These are phyloP conservation scores for Pelosia muscerda DNA, from an alignment of 2,888 invertebrate species.

Conservation along the genomic window DNA sequence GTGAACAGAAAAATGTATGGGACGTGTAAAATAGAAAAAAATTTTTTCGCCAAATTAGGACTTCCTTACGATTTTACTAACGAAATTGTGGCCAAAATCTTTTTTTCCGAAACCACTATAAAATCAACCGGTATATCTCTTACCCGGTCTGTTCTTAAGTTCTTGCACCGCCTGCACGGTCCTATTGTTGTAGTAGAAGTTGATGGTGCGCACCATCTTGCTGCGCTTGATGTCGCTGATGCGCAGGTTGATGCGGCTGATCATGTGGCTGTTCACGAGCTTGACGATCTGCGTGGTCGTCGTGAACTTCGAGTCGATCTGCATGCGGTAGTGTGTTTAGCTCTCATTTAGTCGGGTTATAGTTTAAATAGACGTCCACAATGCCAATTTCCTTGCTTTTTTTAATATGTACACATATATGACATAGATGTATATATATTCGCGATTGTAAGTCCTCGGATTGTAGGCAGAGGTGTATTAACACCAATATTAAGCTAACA, in stretches of 20 bases:
- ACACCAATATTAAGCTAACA: no score
- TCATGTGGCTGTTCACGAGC: slow-evolving; percentile 97
- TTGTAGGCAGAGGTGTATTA: no score
- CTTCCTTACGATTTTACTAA: no score
- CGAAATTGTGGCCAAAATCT: no score
- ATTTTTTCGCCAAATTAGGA: no score
- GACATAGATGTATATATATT: no score
- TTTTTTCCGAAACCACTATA: no score
- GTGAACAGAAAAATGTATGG: no score
- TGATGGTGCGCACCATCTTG: slow-evolving; percentile 98
- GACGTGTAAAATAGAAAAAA: no score
- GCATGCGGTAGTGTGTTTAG: slow-evolving; percentile 65
- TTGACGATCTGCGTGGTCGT: slow-evolving; percentile 99
- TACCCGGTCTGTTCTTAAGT: slow-evolving; percentile 96
- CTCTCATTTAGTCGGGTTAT: slow-evolving; percentile 56
- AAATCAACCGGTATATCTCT: no score
- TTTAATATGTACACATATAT: background rate
- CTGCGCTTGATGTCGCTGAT: slow-evolving; percentile 98
- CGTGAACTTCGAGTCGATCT: slow-evolving; percentile 98
- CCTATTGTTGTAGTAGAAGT: slow-evolving; percentile 98
- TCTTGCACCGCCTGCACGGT: slow-evolving; percentile 99
- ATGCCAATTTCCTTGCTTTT: background rate
- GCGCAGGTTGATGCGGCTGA: slow-evolving; percentile 96
- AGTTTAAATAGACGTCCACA: slow-evolving; percentile 12
- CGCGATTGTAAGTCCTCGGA: no score